A percentile compares a stretch with the other conserved stretches of the same genome.
phyloP scores from a whole-genome alignment of 1,140 invertebrate species.

The Caenorhabditis brenneri region DNA sequence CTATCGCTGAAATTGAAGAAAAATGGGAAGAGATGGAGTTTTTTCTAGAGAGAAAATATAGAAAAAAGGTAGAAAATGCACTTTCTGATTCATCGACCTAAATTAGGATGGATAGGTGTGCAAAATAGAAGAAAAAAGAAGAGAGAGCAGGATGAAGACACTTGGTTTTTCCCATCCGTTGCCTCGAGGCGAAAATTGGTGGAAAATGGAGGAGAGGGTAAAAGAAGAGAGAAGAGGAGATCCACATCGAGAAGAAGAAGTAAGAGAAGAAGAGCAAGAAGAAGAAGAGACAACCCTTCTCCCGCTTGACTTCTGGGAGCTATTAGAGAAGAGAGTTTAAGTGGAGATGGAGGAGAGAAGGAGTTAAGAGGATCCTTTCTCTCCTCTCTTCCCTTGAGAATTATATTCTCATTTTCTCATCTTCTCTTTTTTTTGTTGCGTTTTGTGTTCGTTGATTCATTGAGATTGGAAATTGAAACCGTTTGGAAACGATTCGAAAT shows the following conservation, averaged over 20 bases:
- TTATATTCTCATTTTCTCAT: conserved; percentile 17
- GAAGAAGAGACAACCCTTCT: background rate
- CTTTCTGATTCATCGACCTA: background rate
- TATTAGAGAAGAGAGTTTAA: conserved; percentile 31
- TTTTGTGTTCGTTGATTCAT: too few relatives aligned
- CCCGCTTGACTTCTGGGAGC: conserved; percentile 36
- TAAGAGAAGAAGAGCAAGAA: background rate
- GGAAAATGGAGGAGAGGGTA: background rate
- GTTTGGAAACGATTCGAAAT: too few relatives aligned
- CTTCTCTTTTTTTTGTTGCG: background rate
- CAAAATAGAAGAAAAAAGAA: background rate
- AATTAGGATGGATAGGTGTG: background rate
- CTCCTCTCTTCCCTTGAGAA: background rate
- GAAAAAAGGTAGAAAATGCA: background rate
- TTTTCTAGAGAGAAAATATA: background rate
- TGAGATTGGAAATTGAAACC: too few relatives aligned
- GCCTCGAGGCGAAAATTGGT: conserved; percentile 30
- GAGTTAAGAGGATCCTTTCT: background rate
- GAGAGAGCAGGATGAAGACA: background rate
- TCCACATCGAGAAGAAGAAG: background rate
- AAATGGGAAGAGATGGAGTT: background rate
- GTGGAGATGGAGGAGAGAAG: background rate
- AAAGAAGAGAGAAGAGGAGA: background rate
- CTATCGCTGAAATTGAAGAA: background rate
- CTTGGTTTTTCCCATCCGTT: background rate